phyloP scores from a whole-genome alignment of 2,888 invertebrate genomes.

The Cordilura impudica region DNA sequence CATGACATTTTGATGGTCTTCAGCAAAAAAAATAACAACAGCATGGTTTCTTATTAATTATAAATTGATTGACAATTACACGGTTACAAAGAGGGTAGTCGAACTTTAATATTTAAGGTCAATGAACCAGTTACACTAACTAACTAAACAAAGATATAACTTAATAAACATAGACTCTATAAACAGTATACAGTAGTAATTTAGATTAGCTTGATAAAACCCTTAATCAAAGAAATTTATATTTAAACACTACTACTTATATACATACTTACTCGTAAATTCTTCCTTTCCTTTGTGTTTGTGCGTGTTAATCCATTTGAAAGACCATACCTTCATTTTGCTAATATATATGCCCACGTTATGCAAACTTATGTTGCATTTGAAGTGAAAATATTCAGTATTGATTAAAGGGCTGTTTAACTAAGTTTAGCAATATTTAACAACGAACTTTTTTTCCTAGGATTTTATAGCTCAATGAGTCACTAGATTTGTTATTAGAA shows the following conservation, averaged over 20 bases:
- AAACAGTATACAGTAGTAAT: neutral
- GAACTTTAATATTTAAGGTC: slow-evolving; percentile 12
- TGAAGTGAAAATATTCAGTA: neutral
- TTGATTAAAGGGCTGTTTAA: slow-evolving; percentile 36
- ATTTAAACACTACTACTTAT: neutral
- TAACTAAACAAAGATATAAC: neutral
- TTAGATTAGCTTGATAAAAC: neutral
- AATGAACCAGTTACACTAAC: slow-evolving; percentile 2
- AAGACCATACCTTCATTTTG: slow-evolving; percentile 1
- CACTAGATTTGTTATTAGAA: neutral
- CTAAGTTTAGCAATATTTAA: slow-evolving; percentile 39
- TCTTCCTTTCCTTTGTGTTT: neutral
- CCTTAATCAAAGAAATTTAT: neutral
- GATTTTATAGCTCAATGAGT: neutral
- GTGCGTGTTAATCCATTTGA: slow-evolving; percentile 32
- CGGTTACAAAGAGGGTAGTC: neutral
- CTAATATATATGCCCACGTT: neutral
- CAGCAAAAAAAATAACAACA: neutral
- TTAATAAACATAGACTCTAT: neutral
- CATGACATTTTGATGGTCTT: neutral
- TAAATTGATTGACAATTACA: slow-evolving; percentile 15
- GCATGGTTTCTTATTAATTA: neutral
- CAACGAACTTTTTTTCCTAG: neutral
- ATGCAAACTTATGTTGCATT: neutral
- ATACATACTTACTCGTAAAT: too few relatives aligned